Evolutionary conservation across 2,888 invertebrate species (phyloP), one percentile per base, ranked within the genome.

Genomic region (Catocala nupta): DNA sequence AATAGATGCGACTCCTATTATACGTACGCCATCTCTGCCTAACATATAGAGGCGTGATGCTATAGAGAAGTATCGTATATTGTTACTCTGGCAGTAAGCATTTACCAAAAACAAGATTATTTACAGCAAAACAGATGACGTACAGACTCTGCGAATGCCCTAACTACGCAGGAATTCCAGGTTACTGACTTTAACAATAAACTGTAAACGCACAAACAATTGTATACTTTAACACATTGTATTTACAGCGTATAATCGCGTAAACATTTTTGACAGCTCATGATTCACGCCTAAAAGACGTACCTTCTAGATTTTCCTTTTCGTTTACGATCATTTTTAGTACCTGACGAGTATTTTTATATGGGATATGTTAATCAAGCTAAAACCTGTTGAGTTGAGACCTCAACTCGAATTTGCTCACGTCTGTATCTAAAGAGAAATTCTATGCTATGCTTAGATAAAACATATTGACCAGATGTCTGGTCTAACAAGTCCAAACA

Each of bases 311-410:
- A 53, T 68, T 63, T 73, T 74, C 55, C 50, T 63, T 68, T 66
- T n/a, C 42, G 44, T 75, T 71, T 68, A 69, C 69, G 70, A 69
- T 60, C 6, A 16, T 47, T 73, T 74, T 73, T 73, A 72, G 36
- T 58, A 55, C 57, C 48, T 33, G 11, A 59, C 34, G 52, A n/a
- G 55, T 60, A 49, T 53, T 63, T 73, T 70, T 63, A 61, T 43
- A 51, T 42, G 52, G 55, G 62, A 59, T 62, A 68, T 72, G 16
- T 72, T 68, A 68, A 75, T 73, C 60, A 65, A 63, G 43, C 16
- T 51, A 47, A 62, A 65, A 70, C 65, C 55, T 39, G 51, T 49
- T 62, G 69, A 57, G 65, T 34, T 60, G 45, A 44, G 44, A 52
- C 16, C 42, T 71, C 63, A 66, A 59, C 61, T 59, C 13, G 45